Evolutionary conservation across 2,888 invertebrate species (phyloP), one percentile per base, ranked within the genome.

Genomic region (Pyrgus malvae): DNA sequence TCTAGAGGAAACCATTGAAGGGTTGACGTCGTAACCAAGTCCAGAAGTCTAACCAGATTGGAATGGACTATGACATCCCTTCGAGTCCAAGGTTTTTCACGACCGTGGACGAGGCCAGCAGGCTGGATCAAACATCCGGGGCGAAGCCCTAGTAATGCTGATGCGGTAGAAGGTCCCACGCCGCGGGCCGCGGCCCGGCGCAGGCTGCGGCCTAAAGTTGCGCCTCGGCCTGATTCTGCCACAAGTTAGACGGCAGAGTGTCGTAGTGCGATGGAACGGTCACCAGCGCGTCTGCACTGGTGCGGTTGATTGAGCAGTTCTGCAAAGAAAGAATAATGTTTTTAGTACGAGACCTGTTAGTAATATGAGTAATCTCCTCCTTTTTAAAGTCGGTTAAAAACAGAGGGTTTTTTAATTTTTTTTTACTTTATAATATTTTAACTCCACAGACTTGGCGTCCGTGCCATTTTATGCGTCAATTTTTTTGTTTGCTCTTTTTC

Each of bases 231-330:
- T 83, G 63, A 66, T 68, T 83, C 65, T 87, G 90, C 91, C 91
- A 90, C 49, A 91, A 64, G 69, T 90, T 89, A 4, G 90, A 90
- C 1, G 91, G 87, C 4, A 92, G 76, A 12, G 91, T 91, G 80
- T 94, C 94, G 72, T 92, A 95, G 82, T 96, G 96, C 2, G 93
- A 93, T 0, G 96, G 96, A 16, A 96, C 94, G 0, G 95, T 95
- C 55, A 93, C 81, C 56, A 96, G 80, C 2, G 95, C 95, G 63
- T 96, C 96, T 19, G 93, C 93, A 2, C 93, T 80, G 6, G 92
- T 93, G 33, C 96, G 89, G 65, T 83, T 92, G 51, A 93, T 90
- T 46, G 93, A 93, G 76, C 95, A 95, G 77, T 95, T 95, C 88
- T 93, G 85, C 12, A 89, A 90, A 27, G 6, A 35, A 42, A 8